Evolutionary conservation across 1,140 invertebrate genomes (phyloP).

Genomic region (Pomacea maculata): DNA sequence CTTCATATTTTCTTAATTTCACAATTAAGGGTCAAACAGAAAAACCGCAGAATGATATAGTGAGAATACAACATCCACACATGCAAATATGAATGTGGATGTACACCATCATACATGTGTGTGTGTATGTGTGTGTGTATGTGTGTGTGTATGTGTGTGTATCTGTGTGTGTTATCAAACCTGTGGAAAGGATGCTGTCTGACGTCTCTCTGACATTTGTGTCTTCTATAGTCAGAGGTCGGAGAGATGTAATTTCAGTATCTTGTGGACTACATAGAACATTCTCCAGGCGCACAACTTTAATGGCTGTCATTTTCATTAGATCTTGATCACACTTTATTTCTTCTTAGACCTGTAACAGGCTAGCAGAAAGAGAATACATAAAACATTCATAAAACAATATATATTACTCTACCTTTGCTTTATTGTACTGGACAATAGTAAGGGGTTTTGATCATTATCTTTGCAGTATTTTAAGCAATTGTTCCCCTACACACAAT

Average conservation of each 20-base stretch:
- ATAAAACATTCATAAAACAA: too few relatives aligned
- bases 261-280: slow-evolving; percentile 20
- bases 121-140: not conserved
- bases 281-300: slow-evolving; percentile 50
- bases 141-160: slow-evolving; percentile 6
- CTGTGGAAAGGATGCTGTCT: not conserved
- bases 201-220: not conserved
- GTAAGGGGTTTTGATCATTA: too few relatives aligned
- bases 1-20: too few relatives aligned
- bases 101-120: not conserved
- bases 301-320: slow-evolving; percentile 34
- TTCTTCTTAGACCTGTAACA: not conserved
- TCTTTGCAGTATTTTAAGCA: too few relatives aligned
- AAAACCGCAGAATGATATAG: too few relatives aligned
- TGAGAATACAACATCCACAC: too few relatives aligned
- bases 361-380: not conserved
- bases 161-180: not conserved
- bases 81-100: not conserved
- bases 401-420: too few relatives aligned
- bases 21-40: too few relatives aligned
- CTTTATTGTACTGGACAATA: too few relatives aligned
- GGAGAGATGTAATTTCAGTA: not conserved
- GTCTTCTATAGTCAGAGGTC: not conserved
- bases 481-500: too few relatives aligned
- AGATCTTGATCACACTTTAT: not conserved